Conservation (phyloP, 1,140 invertebrate genomes). For the Aphaenogaster ashmeadi region DNA sequence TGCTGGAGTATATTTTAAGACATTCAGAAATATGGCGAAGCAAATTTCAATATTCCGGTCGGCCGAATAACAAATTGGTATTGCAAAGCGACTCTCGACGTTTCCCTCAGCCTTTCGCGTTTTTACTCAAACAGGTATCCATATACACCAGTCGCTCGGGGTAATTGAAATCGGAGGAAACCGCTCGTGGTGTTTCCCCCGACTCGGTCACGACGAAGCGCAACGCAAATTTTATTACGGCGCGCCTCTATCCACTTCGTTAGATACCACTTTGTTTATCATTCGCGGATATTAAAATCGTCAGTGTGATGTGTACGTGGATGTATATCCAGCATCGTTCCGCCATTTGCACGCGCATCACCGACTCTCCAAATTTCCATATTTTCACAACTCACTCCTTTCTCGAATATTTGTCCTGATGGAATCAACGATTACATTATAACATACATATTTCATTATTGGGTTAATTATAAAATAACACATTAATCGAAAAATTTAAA, state of each 20-base stretch:
- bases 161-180: slow-evolving; percentile 81
- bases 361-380: slow-evolving; percentile 5
- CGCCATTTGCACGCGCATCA: slow-evolving; percentile 36
- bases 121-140: slow-evolving; percentile 61
- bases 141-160: slow-evolving; percentile 59
- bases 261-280: slow-evolving; percentile 83
- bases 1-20: slow-evolving; percentile 55
- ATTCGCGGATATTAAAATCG: slow-evolving; percentile 82
- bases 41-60: slow-evolving; percentile 60
- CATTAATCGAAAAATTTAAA: background rate
- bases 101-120: slow-evolving; percentile 59
- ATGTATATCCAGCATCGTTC: slow-evolving; percentile 20
- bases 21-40: slow-evolving; percentile 62
- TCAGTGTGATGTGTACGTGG: slow-evolving; percentile 57
- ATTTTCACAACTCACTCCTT: slow-evolving; percentile 27
- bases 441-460: background rate
- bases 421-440: background rate
- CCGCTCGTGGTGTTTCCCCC: slow-evolving; percentile 76
- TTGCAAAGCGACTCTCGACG: slow-evolving; percentile 63
- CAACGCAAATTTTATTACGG: slow-evolving; percentile 81
- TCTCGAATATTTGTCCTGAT: slow-evolving; percentile 18
- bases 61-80: slow-evolving; percentile 63
- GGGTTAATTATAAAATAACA: background rate
- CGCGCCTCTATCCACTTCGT: slow-evolving; percentile 81
- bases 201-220: slow-evolving; percentile 70